Evolutionary conservation across 2,113 vertebrate species (phyloP).

Genomic region (Etia nguti): DNA sequence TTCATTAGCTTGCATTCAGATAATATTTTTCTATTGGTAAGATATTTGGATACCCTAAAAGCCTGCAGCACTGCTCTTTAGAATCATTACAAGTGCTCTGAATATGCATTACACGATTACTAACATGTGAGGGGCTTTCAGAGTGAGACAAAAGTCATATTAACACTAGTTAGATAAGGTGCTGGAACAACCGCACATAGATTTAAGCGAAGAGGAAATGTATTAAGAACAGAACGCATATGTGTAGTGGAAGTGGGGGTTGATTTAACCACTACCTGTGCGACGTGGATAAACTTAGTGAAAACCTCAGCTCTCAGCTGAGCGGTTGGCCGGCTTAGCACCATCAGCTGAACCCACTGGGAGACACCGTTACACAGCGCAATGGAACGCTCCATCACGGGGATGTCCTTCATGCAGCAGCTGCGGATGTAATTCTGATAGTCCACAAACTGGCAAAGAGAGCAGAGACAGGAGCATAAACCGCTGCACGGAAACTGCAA

Average conservation of each 20-base stretch:
- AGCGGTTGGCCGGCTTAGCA: slow-evolving; percentile 90
- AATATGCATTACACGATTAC: slow-evolving; percentile 14
- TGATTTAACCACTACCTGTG: slow-evolving; percentile 75
- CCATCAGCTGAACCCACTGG: slow-evolving; percentile 97
- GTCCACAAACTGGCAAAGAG: slow-evolving; percentile 80
- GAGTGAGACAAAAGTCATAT: background rate
- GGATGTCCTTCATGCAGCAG: slow-evolving; percentile 92
- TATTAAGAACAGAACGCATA: background rate
- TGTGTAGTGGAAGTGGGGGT: background rate
- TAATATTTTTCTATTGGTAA: slow-evolving; percentile 1
- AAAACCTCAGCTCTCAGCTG: slow-evolving; percentile 94
- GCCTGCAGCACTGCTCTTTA: slow-evolving; percentile 14
- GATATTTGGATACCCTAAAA: slow-evolving; percentile 23
- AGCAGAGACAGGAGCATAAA: slow-evolving; percentile 4
- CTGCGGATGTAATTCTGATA: slow-evolving; percentile 91
- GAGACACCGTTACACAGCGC: slow-evolving; percentile 92
- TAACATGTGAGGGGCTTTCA: background rate
- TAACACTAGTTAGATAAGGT: background rate
- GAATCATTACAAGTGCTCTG: slow-evolving; percentile 25
- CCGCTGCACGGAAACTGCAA: slow-evolving; percentile 17
- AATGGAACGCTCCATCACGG: slow-evolving; percentile 91
- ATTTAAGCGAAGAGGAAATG: slow-evolving; percentile 3
- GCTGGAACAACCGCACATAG: background rate
- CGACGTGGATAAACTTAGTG: slow-evolving; percentile 93
- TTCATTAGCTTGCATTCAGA: slow-evolving; percentile 8